A percentile compares a stretch with the other conserved stretches of the same genome.
These are phyloP conservation scores for Pollenia griseotomentosa DNA, from an alignment of 2,888 invertebrate genomes.

Conservation along the genomic window DNA sequence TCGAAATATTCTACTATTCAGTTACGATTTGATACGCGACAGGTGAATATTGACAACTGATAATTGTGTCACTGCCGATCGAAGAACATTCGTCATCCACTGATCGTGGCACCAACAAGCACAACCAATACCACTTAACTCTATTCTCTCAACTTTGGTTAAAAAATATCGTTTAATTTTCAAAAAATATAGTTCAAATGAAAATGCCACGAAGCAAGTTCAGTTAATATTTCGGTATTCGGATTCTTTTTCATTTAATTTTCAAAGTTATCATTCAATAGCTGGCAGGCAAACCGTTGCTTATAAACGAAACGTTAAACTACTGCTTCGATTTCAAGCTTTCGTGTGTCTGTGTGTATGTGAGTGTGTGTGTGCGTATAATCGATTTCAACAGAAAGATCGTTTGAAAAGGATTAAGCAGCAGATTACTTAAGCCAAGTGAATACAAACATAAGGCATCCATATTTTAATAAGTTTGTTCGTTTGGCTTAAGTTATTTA, in stretches of 20 bases:
- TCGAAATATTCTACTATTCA: conserved; percentile 81
- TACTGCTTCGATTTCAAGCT: not conserved
- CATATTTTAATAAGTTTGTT: conserved; percentile 82
- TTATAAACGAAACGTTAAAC: not conserved
- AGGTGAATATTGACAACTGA: conserved; percentile 80
- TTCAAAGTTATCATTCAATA: not conserved
- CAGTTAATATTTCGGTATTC: not conserved
- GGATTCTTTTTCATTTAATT: not conserved
- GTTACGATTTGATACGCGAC: conserved; percentile 83
- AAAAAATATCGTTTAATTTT: conserved; percentile 6
- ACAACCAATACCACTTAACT: conserved; percentile 11
- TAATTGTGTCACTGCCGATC: conserved; percentile 74
- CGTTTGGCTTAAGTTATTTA: conserved; percentile 85
- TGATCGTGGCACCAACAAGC: conserved; percentile 57
- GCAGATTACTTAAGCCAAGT: conserved; percentile 84
- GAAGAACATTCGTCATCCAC: conserved; percentile 55
- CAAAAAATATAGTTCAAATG: conserved; percentile 37
- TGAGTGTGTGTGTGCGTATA: not conserved
- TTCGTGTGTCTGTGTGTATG: not conserved
- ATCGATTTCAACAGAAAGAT: conserved; percentile 23
- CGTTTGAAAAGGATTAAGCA: conserved; percentile 75
- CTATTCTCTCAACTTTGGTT: not conserved
- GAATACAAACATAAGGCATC: conserved; percentile 82
- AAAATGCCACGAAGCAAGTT: conserved; percentile 71
- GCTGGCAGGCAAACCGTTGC: not conserved